Base-by-base conservation (phyloP, 2,113 vertebrate species). In the Elanus axillaris region DNA sequence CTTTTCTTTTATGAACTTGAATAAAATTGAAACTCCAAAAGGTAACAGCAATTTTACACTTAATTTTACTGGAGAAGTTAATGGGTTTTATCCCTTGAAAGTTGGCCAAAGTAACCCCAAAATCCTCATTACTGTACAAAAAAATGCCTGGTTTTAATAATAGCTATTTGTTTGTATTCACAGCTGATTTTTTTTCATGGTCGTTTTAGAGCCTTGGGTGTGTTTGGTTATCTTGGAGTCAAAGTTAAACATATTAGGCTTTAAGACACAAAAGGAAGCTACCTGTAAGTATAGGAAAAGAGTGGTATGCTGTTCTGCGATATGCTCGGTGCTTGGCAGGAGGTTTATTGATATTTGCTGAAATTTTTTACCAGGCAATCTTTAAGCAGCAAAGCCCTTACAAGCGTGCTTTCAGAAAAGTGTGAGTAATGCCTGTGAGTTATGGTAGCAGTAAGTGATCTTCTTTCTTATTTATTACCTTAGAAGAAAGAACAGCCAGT, bases 301-400 rank as follows among this genome's bases (percentile, higher is more conserved):
- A 55, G 20, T 13, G 36, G 6, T 16, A 1, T 34, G 18, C 21
- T 87, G 7, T 93, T 80, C 63, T 79, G 16, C 0, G 0, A 73
- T 43, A 38, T 81, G 36, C 50, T 81, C 1, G 0, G 12, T 56
- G 18, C 64, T 82, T 87, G 50, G 3, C 25, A 56, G n/a, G 47
- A 58, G 9, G 5, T 42, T 56, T 75, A 42, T 66, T 43, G 47
- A 67, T 80, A 22, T 52, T 87, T 83, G 32, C 21, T 86, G 45
- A 42, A 27, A 11, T 75, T 78, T 75, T 91, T 63, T 48, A 56
- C 52, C 43, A 56, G 32, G 38, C 25, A 87, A 15, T 72, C 43
- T 81, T 85, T 38, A 83, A 85, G 26, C n/a, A 90, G 38, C 16
- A 73, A 73, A 78, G 31, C 22, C 32, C 52, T 58, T 91, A 43